Evolutionary conservation across 2,113 vertebrate genomes (phyloP).

Genomic region (Antechinus stuartii): DNA sequence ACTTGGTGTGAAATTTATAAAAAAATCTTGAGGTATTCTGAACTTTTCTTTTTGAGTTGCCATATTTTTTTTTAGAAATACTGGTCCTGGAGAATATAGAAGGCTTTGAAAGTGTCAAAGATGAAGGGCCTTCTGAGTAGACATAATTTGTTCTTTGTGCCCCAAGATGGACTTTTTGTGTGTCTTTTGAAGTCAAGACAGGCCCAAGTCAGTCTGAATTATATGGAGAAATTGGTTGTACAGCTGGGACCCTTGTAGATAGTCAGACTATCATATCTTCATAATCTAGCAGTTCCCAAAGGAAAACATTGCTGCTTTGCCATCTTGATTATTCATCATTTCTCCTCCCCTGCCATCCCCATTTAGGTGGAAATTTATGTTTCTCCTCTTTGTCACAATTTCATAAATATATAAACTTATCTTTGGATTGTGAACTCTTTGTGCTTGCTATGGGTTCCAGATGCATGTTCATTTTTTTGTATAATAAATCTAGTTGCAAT

Average conservation of each 20-base stretch:
- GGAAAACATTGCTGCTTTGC: background rate
- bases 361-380: background rate
- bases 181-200: background rate
- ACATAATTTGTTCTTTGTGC: background rate
- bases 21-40: background rate
- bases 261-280: background rate
- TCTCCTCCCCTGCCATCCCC: background rate
- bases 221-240: background rate
- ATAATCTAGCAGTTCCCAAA: background rate
- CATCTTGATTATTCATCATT: background rate
- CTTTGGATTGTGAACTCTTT: background rate
- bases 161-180: background rate
- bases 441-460: constrained; percentile 81
- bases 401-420: background rate
- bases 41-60: background rate
- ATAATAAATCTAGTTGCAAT: background rate
- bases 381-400: background rate
- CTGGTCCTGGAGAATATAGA: background rate
- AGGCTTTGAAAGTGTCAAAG: background rate
- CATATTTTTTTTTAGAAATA: background rate
- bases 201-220: background rate
- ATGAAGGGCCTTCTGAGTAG: background rate
- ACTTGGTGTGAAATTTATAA: constrained; percentile 89
- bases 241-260: background rate
- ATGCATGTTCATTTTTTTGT: background rate